phyloP scores from a whole-genome alignment of 2,113 vertebrate genomes.

The Andinoacara biseriatus region DNA sequence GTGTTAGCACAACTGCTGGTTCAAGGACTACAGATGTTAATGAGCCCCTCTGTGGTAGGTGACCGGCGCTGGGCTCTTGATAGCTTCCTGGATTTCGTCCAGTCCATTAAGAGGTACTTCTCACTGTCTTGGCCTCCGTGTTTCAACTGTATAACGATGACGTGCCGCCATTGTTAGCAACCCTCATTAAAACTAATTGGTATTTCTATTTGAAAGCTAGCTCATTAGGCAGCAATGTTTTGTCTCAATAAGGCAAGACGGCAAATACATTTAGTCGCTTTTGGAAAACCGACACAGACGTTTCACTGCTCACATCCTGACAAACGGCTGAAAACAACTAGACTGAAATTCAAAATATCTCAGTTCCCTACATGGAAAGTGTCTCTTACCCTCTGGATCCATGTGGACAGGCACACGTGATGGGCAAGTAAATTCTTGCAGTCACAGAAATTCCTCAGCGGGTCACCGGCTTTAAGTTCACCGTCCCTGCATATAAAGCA shows the following conservation, averaged over 20 bases:
- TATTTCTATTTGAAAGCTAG: conserved; percentile 65
- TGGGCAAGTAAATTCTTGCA: conserved; percentile 78
- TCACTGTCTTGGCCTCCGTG: conserved; percentile 43
- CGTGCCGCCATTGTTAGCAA: conserved; percentile 60
- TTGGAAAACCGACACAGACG: conserved; percentile 26
- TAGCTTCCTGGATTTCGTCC: conserved; percentile 61
- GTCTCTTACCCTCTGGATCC: conserved; percentile 73
- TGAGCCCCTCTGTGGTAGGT: conserved; percentile 44
- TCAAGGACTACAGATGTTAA: conserved; percentile 53
- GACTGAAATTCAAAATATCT: conserved; percentile 33
- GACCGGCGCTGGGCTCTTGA: conserved; percentile 57
- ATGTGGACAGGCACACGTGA: conserved; percentile 73
- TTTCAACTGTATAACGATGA: conserved; percentile 52
- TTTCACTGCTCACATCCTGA: conserved; percentile 15
- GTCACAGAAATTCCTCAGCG: conserved; percentile 78
- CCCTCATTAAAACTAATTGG: conserved; percentile 74
- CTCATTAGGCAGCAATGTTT: conserved; percentile 65
- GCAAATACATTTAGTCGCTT: conserved; percentile 42
- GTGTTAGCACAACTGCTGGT: conserved; percentile 19
- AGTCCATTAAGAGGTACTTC: conserved; percentile 59
- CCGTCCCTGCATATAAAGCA: conserved; percentile 86
- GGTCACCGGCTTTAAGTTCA: conserved; percentile 77
- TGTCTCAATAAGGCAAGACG: conserved; percentile 65
- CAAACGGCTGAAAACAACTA: conserved; percentile 10
- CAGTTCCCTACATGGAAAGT: background rate